Evolutionary conservation across 2,113 vertebrate genomes (phyloP).

Genomic region (Stercorarius parasiticus): DNA sequence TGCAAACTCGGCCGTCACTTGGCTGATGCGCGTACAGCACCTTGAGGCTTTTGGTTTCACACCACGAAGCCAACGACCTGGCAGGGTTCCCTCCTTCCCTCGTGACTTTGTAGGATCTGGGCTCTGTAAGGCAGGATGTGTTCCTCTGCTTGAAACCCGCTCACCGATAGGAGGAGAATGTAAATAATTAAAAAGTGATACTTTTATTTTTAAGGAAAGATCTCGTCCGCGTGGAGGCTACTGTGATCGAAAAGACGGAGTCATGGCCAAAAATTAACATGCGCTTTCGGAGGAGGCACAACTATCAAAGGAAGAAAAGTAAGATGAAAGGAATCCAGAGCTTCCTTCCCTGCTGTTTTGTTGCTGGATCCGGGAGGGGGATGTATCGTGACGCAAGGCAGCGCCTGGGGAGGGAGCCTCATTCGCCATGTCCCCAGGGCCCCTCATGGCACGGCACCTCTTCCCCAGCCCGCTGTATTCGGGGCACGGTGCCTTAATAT

Average conservation of each 20-base stretch:
- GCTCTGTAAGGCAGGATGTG: neutral
- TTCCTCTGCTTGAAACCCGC: neutral
- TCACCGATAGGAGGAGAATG: neutral
- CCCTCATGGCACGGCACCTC: neutral
- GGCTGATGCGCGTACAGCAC: neutral
- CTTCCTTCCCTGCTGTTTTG: neutral
- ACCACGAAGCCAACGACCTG: neutral
- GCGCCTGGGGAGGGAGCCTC: neutral
- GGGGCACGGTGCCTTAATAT: neutral
- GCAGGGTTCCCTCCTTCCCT: neutral
- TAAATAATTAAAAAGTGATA: neutral
- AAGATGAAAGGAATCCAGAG: neutral
- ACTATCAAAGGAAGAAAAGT: constrained; percentile 81
- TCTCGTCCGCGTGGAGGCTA: constrained; percentile 86
- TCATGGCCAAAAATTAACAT: constrained; percentile 82
- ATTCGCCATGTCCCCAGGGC: fast-evolving
- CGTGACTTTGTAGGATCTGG: neutral
- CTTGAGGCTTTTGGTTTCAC: neutral
- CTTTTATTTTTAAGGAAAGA: constrained; percentile 64
- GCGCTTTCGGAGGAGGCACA: constrained; percentile 78
- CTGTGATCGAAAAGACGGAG: constrained; percentile 86
- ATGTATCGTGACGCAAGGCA: fast-evolving
- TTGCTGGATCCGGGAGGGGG: neutral
- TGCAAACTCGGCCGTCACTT: neutral
- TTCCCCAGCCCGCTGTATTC: neutral